These are phyloP conservation scores for Hyphantria cunea DNA, from an alignment of 1,140 invertebrate genomes.

Conservation along the genomic window DNA sequence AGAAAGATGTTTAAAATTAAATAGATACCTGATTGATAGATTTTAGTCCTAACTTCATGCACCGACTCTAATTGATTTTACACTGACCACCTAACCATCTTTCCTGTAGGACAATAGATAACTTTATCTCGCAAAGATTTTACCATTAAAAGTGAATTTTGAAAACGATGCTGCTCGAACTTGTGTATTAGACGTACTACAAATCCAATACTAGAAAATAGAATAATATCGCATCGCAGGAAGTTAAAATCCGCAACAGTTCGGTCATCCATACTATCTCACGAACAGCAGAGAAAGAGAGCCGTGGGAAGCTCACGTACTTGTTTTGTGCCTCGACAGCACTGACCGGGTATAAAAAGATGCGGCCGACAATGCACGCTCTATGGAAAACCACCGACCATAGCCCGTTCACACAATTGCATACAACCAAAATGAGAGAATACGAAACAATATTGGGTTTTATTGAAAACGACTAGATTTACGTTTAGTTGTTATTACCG, in stretches of 20 bases:
- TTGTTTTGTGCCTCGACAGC: constrained; percentile 42
- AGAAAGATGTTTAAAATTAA: too few relatives aligned
- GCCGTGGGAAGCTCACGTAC: constrained; percentile 44
- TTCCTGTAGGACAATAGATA: too few relatives aligned
- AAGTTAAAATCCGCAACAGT: constrained; percentile 6
- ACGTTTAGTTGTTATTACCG: not conserved
- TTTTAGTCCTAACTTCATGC: too few relatives aligned
- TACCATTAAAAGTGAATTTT: too few relatives aligned
- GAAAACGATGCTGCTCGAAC: too few relatives aligned
- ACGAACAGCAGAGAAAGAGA: constrained; percentile 22
- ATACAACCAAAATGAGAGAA: constrained; percentile 1
- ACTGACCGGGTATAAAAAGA: constrained; percentile 47
- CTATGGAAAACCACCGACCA: constrained; percentile 48
- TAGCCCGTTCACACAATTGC: constrained; percentile 39
- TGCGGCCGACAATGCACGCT: constrained; percentile 44
- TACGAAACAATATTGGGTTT: constrained; percentile 12
- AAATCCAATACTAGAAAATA: constrained; percentile 5
- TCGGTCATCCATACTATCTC: constrained; percentile 12
- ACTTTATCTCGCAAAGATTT: too few relatives aligned
- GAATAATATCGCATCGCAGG: constrained; percentile 16
- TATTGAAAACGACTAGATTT: constrained; percentile 18
- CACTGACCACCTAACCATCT: too few relatives aligned
- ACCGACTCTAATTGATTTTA: too few relatives aligned
- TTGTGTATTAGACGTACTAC: too few relatives aligned
- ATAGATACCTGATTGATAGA: too few relatives aligned